A percentile compares a stretch with the other conserved stretches of the same genome.
Evolutionary conservation across 2,888 invertebrate genomes (phyloP).

Genomic region (Agriopis marginaria): DNA sequence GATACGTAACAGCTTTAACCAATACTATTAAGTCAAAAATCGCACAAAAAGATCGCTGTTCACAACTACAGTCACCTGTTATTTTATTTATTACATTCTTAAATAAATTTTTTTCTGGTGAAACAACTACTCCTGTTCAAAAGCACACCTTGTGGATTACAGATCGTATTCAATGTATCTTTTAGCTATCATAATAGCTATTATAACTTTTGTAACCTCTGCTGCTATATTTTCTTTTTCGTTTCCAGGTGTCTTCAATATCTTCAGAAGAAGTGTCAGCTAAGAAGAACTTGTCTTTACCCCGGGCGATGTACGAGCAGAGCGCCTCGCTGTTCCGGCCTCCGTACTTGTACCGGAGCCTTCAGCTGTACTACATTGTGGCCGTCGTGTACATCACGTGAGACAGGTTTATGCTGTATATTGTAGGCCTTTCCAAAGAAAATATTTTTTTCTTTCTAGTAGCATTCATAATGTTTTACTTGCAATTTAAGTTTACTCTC

Average conservation of each 20-base stretch:
- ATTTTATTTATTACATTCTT: not conserved
- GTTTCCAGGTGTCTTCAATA: slow-evolving; percentile 66
- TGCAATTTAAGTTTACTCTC: too few relatives aligned
- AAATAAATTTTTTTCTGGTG: too few relatives aligned
- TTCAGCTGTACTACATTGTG: slow-evolving; percentile 76
- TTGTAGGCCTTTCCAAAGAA: not conserved
- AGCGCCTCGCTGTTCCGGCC: slow-evolving; percentile 74
- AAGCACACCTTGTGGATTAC: too few relatives aligned
- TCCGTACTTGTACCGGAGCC: slow-evolving; percentile 68
- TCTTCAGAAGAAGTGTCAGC: slow-evolving; percentile 55
- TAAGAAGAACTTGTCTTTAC: slow-evolving; percentile 59
- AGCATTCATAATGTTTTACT: too few relatives aligned
- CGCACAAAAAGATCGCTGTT: too few relatives aligned
- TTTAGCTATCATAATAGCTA: too few relatives aligned
- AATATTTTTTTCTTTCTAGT: too few relatives aligned
- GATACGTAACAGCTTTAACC: too few relatives aligned
- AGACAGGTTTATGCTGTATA: slow-evolving; percentile 60
- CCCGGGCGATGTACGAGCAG: slow-evolving; percentile 70
- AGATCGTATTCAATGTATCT: too few relatives aligned
- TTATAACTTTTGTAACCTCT: not conserved
- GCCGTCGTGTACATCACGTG: slow-evolving; percentile 80
- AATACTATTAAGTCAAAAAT: too few relatives aligned
- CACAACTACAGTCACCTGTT: not conserved
- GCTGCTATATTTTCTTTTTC: not conserved
- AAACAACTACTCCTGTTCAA: too few relatives aligned